Base-by-base conservation (phyloP, 2,888 invertebrate species). In the Tachystola acroxantha region DNA sequence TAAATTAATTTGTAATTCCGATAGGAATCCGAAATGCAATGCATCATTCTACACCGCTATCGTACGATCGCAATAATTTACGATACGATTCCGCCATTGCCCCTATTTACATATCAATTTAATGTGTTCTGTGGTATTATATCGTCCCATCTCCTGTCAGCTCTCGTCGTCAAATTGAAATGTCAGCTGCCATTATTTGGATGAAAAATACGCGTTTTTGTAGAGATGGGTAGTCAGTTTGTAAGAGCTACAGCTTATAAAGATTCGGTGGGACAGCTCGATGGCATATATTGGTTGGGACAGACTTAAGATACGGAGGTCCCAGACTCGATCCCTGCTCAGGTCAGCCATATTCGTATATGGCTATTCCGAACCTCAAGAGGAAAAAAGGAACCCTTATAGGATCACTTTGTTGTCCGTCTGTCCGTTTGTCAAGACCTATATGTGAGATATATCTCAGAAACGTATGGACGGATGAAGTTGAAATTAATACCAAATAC, bases 61-160 rank as follows among this genome's bases (percentile, higher is more conserved):
- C 43, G 39, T 36, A 36, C 43, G 52, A 63, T 65, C 64, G 53
- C 12, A 45, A 53, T 54, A 57, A 60, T 54, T n/a, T 57, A 52
- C 57, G 46, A 57, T n/a, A 51, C 34, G 57, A 45, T 51, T 53
- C 48, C 48, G 48, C 51, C 37, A 48, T 43, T 40, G 43, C 34
- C 38, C 41, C 51, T 55, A 37, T 42, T 39, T 61, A 57, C 62
- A 57, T 55, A 57, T 57, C 58, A 50, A 56, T 53, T 53, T 56
- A 53, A 50, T 64, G 62, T 63, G 54, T n/a, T n/a, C n/a, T n/a
- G 56, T 61, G 55, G 55, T 53, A 55, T 62, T 57, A 64, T 64
- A 68, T 70, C 71, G 64, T 52, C 3, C 3, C 64, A 67, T 71
- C 70, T 69, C 62, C 62, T 74, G 77, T 78, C 79, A 69, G 47